These are phyloP conservation scores for Meiosimyza decipiens DNA, from an alignment of 2,888 invertebrate species.

Conservation along the genomic window DNA sequence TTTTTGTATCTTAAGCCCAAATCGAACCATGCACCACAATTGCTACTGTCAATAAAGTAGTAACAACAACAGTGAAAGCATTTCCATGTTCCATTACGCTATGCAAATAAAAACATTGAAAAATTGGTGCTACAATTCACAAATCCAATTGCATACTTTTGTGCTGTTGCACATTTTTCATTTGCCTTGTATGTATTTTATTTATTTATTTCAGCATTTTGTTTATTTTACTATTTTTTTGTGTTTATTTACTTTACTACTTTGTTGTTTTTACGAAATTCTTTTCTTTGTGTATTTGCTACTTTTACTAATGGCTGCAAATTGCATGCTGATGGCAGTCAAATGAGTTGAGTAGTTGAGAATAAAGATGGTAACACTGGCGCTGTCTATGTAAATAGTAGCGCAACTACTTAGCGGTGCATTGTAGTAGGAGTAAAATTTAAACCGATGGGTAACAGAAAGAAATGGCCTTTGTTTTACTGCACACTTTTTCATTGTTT, in stretches of 20 bases:
- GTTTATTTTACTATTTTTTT: background rate
- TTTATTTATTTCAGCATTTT: no score
- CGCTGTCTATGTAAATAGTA: background rate
- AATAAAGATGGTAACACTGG: background rate
- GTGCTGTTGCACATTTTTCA: no score
- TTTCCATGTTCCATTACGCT: conserved; percentile 39
- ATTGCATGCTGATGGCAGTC: conserved; percentile 14
- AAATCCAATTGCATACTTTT: no score
- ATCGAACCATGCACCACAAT: background rate
- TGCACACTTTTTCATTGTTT: no score
- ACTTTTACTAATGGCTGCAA: conserved; percentile 28
- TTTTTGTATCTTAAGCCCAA: background rate
- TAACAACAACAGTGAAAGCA: conserved; percentile 37
- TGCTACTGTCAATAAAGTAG: background rate
- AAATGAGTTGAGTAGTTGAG: background rate
- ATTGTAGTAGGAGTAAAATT: no score
- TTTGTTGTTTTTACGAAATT: background rate
- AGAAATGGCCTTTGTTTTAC: no score
- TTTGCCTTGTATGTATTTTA: no score
- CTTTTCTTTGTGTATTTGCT: background rate
- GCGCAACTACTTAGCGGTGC: background rate
- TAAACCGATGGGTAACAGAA: no score
- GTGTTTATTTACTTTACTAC: background rate
- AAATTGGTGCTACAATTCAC: background rate
- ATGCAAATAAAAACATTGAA: conserved; percentile 40